Evolutionary conservation across 2,797 vertebrate species (phyloP).

Genomic region (Argentina silus): DNA sequence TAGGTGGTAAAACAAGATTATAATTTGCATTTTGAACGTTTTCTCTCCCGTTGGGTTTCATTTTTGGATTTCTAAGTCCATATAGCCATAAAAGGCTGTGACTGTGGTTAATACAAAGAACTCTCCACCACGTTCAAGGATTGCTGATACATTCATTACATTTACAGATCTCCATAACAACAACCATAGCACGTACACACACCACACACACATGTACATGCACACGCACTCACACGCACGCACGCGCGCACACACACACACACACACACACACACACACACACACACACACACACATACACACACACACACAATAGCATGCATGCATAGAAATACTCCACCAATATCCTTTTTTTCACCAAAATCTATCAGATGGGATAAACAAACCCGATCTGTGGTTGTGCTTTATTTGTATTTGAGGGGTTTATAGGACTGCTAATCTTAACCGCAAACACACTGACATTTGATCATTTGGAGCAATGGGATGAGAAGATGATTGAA

Average conservation of each 20-base stretch:
- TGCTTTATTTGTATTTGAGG: slow-evolving; percentile 36
- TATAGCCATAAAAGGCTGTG: slow-evolving; percentile 57
- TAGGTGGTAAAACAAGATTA: slow-evolving; percentile 39
- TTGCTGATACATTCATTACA: slow-evolving; percentile 57
- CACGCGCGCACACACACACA: neutral
- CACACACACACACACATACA: neutral
- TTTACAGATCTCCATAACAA: slow-evolving; percentile 47
- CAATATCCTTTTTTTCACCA: neutral
- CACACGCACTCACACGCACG: slow-evolving; percentile 44
- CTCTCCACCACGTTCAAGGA: slow-evolving; percentile 41
- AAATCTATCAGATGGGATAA: neutral
- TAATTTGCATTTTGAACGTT: slow-evolving; percentile 79
- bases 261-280: neutral
- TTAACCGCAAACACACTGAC: slow-evolving; percentile 27
- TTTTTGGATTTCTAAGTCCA: slow-evolving; percentile 42
- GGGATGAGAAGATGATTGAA: slow-evolving; percentile 41
- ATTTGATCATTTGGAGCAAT: slow-evolving; percentile 29
- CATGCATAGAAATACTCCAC: too few relatives aligned
- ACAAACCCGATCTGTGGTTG: slow-evolving; percentile 1
- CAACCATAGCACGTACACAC: slow-evolving; percentile 51
- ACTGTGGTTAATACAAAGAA: slow-evolving; percentile 50
- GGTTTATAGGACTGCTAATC: slow-evolving; percentile 12
- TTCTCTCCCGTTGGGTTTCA: slow-evolving; percentile 61
- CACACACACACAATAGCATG: too few relatives aligned
- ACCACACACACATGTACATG: slow-evolving; percentile 1